Base-by-base conservation (phyloP, 1,140 invertebrate species). In the Tribolium madens region DNA sequence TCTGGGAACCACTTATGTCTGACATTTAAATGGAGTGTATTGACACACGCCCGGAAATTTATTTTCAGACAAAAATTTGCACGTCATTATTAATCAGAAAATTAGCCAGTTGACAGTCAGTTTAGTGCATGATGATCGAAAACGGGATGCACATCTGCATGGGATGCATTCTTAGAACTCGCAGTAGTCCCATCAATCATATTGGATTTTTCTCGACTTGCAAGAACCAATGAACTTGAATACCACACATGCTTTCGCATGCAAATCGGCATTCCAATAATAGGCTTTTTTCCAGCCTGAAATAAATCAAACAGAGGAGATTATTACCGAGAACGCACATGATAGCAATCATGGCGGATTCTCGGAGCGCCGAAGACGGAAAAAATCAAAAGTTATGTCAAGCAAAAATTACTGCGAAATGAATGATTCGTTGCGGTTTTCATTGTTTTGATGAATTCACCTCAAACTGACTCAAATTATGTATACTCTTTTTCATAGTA, bases 211-310 rank as follows among this genome's bases (percentile, higher is more conserved):
- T 64, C 21, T 14, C 7, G 36, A 42, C 36, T 42, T 10, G 36
- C 36, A 10, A 17, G n/a, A 21, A 26, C 21, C 26, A 14, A 26
- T 64, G 15, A 21, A 57, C 52, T 21, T 14, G 57, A 64, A 64
- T 33, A 15, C 57, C 57, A 64, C 57, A 64, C 57, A 64, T 64
- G 57, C 57, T 33, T 64, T 64, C 57, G 57, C 57, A 64, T 64
- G 57, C 57, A 64, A 64, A 64, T 64, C 57, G 57, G 4, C 57
- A 14, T 64, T 64, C 57, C 57, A 26, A 33, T 64, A 64, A 64
- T 64, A 26, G 26, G 3, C 12, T 64, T 64, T 64, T 64, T 64
- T 18, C 5, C 17, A 10, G 9, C 14, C 21, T 5, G 57, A 33
- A 64, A 64, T 64, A 64, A 64, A 64, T 64, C 57, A 64, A 64